phyloP scores from a whole-genome alignment of 2,797 vertebrate species.

The Pogonophryne albipinna region DNA sequence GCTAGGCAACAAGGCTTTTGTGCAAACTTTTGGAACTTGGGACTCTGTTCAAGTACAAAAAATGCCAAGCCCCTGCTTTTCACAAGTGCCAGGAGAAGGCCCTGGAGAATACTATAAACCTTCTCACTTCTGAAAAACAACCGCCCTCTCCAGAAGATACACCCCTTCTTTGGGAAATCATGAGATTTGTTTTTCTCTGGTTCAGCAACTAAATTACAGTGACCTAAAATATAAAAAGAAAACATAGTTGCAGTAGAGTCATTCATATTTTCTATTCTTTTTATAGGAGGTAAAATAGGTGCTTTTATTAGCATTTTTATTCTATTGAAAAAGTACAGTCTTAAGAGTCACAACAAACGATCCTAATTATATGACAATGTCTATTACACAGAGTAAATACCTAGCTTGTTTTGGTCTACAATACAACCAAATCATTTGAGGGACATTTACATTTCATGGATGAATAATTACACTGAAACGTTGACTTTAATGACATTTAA shows the following conservation, averaged over 20 bases:
- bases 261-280: neutral
- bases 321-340: neutral
- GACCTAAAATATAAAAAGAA: neutral
- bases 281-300: neutral
- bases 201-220: neutral
- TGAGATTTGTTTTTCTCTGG: neutral
- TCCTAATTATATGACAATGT: neutral
- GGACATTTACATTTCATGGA: neutral
- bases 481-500: no score
- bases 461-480: neutral
- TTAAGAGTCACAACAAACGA: neutral
- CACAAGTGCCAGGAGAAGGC: constrained; percentile 51
- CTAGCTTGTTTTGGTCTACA: neutral
- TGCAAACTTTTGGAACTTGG: constrained; percentile 73
- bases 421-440: neutral
- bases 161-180: neutral
- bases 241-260: neutral
- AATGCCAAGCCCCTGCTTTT: constrained; percentile 63
- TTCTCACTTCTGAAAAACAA: constrained; percentile 44
- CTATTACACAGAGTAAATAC: no score
- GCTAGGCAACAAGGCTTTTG: constrained; percentile 83
- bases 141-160: neutral
- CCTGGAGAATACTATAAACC: constrained; percentile 53
- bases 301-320: no score
- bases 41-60: constrained; percentile 64